Base-by-base conservation (phyloP, 2,888 invertebrate species). In the Sialis lutaria region DNA sequence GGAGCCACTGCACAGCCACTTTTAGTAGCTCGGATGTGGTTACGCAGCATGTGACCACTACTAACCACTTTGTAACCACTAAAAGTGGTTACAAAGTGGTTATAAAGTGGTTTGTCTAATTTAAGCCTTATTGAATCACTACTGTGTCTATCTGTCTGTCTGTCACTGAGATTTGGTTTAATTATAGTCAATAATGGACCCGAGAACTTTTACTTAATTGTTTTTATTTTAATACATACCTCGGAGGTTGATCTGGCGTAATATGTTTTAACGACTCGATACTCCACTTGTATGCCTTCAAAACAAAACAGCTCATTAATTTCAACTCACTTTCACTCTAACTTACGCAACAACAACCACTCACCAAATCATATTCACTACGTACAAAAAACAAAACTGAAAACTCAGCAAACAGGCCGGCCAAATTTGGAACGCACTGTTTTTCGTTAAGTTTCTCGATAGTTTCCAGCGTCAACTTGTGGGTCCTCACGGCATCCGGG, bases 351-450 rank as follows among this genome's bases (percentile, higher is more conserved):
- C 8, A 42, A 6, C 6, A 37, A 41, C 46, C 13, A 56, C 75
- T 74, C 62, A 83, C 84, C 67, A 76, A 67, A 63, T 82, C 79
- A 67, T 89, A 92, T 71, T 88, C 85, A 67, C 88, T 88, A 59
- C 83, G 78, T 58, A 81, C 79, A 68, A 86, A 90, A 69, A 79
- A 81, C 58, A 89, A 72, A 54, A 79, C 74, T 56, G 89, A 86
- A 65, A 87, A 83, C 68, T 89, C 86, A 53, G 83, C 78, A 64
- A 82, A 89, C 40, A 88, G 71, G 46, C 82, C 79, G 54, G 89
- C 83, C 52, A 72, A 60, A 58, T 73, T 73, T 33, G 72, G 67
- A 8, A 59, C 50, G 12, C 64, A 57, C 30, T 66, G 63, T n/a
- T 63, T 58, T 44, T 60, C 56, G 50, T 68, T 61, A 30, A 82